These are phyloP conservation scores for Crotalus tigris DNA, from an alignment of 2,113 vertebrate species.

Conservation along the genomic window DNA sequence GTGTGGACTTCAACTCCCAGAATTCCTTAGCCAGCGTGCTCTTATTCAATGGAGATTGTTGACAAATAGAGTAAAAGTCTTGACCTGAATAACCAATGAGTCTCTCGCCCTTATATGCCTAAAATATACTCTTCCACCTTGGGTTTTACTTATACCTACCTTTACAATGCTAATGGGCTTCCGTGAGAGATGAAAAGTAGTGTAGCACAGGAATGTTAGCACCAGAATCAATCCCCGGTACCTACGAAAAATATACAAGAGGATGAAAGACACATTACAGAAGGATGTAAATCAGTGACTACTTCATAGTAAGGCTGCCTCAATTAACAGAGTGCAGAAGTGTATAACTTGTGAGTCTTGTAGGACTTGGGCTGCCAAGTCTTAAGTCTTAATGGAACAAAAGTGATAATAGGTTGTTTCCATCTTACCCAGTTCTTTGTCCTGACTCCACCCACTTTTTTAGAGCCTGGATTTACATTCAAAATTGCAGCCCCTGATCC, in stretches of 20 bases:
- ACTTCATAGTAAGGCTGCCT: neutral
- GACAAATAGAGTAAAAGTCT: neutral
- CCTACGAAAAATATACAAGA: constrained; percentile 63
- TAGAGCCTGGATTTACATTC: neutral
- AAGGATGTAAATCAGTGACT: neutral
- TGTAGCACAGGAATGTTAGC: constrained; percentile 91
- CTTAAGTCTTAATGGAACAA: neutral
- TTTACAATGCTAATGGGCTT: constrained; percentile 98
- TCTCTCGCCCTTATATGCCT: neutral
- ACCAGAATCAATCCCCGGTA: constrained; percentile 86
- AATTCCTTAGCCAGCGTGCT: neutral
- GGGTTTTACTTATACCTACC: constrained; percentile 62
- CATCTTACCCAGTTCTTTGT: neutral
- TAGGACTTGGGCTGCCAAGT: neutral
- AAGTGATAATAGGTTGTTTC: neutral
- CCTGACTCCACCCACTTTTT: neutral
- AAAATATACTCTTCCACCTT: neutral
- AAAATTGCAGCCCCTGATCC: neutral
- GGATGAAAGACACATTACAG: neutral
- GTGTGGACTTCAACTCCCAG: neutral
- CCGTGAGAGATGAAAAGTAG: constrained; percentile 91
- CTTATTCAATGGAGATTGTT: neutral
- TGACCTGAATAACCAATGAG: neutral
- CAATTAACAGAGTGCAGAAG: neutral
- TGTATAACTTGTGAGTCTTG: neutral